phyloP scores from a whole-genome alignment of 1,140 invertebrate genomes.

The Nomia melanderi region DNA sequence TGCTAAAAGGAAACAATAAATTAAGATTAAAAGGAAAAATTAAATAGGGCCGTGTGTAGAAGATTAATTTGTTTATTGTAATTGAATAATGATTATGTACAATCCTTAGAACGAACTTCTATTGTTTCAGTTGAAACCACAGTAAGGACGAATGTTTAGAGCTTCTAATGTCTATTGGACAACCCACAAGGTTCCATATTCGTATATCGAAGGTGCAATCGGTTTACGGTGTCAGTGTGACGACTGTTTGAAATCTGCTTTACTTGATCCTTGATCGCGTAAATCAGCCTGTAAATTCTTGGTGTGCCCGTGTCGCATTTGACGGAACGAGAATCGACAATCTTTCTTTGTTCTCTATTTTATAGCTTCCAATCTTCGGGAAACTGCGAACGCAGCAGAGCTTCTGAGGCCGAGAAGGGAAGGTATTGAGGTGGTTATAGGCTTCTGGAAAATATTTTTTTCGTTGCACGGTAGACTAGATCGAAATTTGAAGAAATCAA shows the following conservation, averaged over 20 bases:
- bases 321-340: background rate
- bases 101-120: no score
- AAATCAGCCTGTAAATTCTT: conserved; percentile 26
- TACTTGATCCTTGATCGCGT: conserved; percentile 10
- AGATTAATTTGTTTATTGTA: no score
- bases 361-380: conserved; percentile 38
- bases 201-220: background rate
- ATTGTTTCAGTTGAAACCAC: background rate
- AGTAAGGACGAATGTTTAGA: no score
- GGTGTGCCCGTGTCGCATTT: background rate
- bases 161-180: background rate
- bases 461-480: background rate
- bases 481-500: background rate
- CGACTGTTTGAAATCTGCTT: conserved; percentile 36
- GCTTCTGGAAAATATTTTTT: background rate
- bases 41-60: no score
- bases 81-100: no score
- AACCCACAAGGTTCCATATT: background rate
- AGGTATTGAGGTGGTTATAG: background rate
- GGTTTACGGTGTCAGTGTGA: conserved; percentile 10
- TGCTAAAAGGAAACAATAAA: no score
- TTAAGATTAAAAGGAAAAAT: no score
- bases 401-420: background rate
- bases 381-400: conserved; percentile 13
- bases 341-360: conserved; percentile 21